A percentile compares a stretch with the other conserved stretches of the same genome.
These are phyloP conservation scores for Saccopteryx leptura DNA, from an alignment of 2,113 vertebrate species.

Conservation along the genomic window DNA sequence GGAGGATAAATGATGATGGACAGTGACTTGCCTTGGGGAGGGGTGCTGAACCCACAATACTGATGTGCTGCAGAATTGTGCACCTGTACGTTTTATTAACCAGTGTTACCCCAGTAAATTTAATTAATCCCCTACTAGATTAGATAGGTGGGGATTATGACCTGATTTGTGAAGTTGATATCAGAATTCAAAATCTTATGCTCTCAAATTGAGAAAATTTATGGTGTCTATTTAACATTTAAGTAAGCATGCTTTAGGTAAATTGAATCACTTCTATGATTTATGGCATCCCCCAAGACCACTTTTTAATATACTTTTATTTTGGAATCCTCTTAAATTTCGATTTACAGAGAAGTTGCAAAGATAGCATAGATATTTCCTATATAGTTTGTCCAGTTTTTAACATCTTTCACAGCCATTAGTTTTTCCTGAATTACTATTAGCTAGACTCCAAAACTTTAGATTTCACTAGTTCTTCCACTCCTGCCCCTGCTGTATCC, in stretches of 20 bases:
- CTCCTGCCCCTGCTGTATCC: background rate
- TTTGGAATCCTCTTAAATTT: conserved; percentile 30
- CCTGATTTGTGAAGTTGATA: background rate
- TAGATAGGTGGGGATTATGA: conserved; percentile 38
- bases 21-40: too few species aligned
- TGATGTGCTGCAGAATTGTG: too few species aligned
- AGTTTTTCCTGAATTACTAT: background rate
- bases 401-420: background rate
- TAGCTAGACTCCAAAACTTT: background rate
- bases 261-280: conserved; percentile 3
- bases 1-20: too few species aligned
- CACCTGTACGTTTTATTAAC: too few species aligned
- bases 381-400: background rate
- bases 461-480: background rate
- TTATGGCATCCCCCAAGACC: background rate
- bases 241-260: background rate
- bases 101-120: too few species aligned
- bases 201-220: background rate
- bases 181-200: background rate
- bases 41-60: too few species aligned
- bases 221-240: background rate
- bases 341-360: background rate
- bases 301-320: background rate
- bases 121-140: background rate
- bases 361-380: background rate